Conservation (phyloP, 2,797 vertebrate genomes). For the Sebastes hopkinsi region DNA sequence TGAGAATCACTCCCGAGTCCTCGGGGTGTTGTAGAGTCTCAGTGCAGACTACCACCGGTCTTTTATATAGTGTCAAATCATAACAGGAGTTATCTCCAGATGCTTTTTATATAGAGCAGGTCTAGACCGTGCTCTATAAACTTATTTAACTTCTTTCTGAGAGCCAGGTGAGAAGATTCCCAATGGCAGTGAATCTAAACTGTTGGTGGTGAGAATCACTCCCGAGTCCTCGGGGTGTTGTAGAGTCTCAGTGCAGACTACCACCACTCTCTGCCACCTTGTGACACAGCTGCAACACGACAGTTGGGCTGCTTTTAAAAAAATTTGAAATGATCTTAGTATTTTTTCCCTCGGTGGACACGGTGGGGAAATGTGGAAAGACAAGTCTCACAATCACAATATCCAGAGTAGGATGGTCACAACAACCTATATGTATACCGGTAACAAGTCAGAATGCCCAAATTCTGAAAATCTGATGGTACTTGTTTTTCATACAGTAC, state of each 20-base stretch:
- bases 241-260: conserved; percentile 35
- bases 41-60: conserved; percentile 30
- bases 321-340: too few species aligned
- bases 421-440: too few species aligned
- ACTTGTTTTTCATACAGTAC: too few species aligned
- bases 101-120: too few species aligned
- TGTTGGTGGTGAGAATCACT: conserved; percentile 20
- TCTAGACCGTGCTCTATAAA: too few species aligned
- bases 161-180: background rate
- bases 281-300: conserved; percentile 46
- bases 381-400: background rate
- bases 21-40: background rate
- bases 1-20: conserved; percentile 21
- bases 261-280: conserved; percentile 38
- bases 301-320: conserved; percentile 16
- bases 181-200: background rate
- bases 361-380: background rate
- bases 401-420: background rate
- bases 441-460: too few species aligned
- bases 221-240: background rate
- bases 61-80: conserved; percentile 21
- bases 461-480: too few species aligned
- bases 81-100: too few species aligned
- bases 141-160: background rate
- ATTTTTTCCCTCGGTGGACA: background rate